These are phyloP conservation scores for Pseudomyrmex concolor DNA, from an alignment of 1,140 invertebrate genomes.

Conservation along the genomic window DNA sequence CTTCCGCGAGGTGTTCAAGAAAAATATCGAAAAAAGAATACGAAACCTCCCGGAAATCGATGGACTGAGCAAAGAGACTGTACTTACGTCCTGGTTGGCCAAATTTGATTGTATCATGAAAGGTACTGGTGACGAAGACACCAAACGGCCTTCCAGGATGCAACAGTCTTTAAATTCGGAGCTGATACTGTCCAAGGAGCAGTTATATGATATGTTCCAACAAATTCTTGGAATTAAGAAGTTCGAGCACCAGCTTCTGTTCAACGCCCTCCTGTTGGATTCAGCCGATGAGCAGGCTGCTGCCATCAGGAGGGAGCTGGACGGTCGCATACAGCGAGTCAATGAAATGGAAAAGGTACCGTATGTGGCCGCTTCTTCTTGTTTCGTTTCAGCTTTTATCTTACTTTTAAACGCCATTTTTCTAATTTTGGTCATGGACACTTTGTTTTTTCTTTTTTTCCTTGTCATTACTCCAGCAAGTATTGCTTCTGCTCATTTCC, in stretches of 20 bases:
- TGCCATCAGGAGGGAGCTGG: constrained; percentile 98
- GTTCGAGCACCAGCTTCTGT: constrained; percentile 99
- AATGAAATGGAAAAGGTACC: constrained; percentile 98
- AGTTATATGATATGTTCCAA: constrained; percentile 99
- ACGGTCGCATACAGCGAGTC: constrained; percentile 97
- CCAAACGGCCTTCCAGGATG: constrained; percentile 92
- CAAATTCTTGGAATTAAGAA: constrained; percentile 99
- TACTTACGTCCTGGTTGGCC: constrained; percentile 99
- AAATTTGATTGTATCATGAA: constrained; percentile 99
- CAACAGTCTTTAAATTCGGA: constrained; percentile 96
- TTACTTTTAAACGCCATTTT: constrained; percentile 19
- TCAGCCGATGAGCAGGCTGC: constrained; percentile 99
- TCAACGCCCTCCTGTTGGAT: constrained; percentile 99
- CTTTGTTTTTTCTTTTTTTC: constrained; percentile 15
- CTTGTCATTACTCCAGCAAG: neutral
- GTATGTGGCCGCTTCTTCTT: neutral
- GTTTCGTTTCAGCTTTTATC: neutral
- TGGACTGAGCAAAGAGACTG: constrained; percentile 99
- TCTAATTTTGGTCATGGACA: constrained; percentile 19
- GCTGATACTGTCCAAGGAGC: constrained; percentile 97
- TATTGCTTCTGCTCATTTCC: constrained; percentile 44
- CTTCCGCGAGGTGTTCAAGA: constrained; percentile 99
- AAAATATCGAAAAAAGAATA: constrained; percentile 98
- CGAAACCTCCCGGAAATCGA: constrained; percentile 99
- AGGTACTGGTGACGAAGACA: constrained; percentile 95